Evolutionary conservation across 2,797 vertebrate species (phyloP).

Genomic region (Pachyuromys duprasi): DNA sequence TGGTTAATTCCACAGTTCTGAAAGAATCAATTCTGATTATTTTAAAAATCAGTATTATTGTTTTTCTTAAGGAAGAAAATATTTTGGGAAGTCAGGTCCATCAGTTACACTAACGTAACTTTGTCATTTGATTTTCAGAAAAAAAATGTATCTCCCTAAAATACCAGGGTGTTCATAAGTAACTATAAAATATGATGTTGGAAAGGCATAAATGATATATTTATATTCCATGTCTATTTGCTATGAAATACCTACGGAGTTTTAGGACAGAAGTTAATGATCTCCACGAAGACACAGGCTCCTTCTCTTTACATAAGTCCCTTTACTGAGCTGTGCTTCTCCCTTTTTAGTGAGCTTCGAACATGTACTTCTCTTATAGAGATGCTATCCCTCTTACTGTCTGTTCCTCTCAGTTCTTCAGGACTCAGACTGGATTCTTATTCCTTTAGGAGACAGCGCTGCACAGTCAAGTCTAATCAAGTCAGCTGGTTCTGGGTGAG

Average conservation of each 20-base stretch:
- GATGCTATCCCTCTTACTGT: background rate
- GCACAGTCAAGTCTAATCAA: background rate
- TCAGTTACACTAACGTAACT: background rate
- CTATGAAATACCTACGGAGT: background rate
- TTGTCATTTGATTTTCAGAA: background rate
- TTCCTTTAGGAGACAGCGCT: background rate
- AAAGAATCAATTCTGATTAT: background rate
- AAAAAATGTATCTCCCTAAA: background rate
- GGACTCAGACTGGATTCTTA: background rate
- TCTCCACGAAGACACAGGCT: background rate
- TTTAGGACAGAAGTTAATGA: background rate
- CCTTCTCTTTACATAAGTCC: background rate
- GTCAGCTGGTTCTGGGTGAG: background rate
- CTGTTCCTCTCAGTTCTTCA: background rate
- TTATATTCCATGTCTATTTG: background rate
- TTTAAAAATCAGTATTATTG: background rate
- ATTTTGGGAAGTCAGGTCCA: background rate
- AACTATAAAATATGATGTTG: background rate
- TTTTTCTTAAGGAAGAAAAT: background rate
- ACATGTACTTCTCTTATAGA: background rate
- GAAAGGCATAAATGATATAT: background rate
- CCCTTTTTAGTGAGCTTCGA: background rate
- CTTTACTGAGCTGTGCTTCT: background rate
- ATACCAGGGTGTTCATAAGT: constrained; percentile 24
- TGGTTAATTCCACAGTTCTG: constrained; percentile 3